phyloP scores from a whole-genome alignment of 2,888 invertebrate species.

The Sericinus montela region DNA sequence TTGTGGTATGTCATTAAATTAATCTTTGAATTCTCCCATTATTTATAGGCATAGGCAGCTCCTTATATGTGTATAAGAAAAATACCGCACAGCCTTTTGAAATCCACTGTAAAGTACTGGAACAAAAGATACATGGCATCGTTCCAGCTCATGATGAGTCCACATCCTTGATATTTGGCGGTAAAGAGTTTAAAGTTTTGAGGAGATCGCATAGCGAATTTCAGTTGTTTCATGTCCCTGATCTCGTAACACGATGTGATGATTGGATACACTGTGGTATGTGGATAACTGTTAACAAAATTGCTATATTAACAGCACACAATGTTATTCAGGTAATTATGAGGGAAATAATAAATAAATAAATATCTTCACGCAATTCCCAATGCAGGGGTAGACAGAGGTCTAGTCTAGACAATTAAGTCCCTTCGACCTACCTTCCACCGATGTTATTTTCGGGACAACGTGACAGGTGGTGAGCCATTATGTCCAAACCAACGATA shows the following conservation, averaged over 20 bases:
- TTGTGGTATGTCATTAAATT: no score
- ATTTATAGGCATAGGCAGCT: conserved; percentile 75
- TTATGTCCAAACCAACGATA: no score
- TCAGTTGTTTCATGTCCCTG: conserved; percentile 26
- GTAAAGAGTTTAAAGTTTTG: conserved; percentile 69
- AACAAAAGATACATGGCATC: conserved; percentile 81
- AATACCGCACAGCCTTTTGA: conserved; percentile 28
- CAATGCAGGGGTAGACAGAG: no score
- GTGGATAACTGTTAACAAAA: conserved; percentile 61
- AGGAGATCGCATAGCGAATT: conserved; percentile 20
- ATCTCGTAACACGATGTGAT: conserved; percentile 49
- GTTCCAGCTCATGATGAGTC: conserved; percentile 38
- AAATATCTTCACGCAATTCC: no score
- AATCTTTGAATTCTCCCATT: not conserved
- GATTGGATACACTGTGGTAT: conserved; percentile 84
- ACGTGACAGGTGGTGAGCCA: no score
- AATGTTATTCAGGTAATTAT: conserved; percentile 76
- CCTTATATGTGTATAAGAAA: conserved; percentile 47
- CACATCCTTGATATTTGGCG: conserved; percentile 76
- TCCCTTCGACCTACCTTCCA: no score
- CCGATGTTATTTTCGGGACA: no score
- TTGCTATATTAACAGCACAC: conserved; percentile 82
- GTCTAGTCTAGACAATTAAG: no score
- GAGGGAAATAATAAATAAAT: no score
- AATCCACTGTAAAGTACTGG: conserved; percentile 29